Evolutionary conservation across 37 sponge, comb jelly and placozoan species (phyloP), one percentile per base, ranked within the genome.

Genomic region (Halisarca cf. caerulea): DNA sequence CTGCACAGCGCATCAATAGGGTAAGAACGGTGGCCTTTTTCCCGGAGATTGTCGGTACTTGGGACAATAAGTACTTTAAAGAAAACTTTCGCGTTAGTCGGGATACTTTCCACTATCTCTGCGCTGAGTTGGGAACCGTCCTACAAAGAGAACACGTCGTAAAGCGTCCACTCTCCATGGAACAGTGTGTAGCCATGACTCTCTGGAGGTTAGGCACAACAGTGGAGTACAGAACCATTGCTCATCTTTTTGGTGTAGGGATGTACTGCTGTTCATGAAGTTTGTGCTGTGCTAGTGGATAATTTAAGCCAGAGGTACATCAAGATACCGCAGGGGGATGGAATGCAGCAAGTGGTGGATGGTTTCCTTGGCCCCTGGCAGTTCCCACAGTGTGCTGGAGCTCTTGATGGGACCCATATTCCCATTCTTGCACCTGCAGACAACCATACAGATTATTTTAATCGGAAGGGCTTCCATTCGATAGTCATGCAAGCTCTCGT

Each of bases 321-420:
- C 2, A 21, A 32, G 4, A 30, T 80, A 37, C 81, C 87, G n/a
- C 21, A 17, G 40, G 81, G 71, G 2, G 79, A 61, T 3, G 0
- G n/a, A 27, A 20, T 86, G 42, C 60, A 32, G 40, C 70, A 79
- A 34, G 62, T 68, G 21, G 80, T 86, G 3, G 34, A 59, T 1
- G 79, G 58, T 14, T 85, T 85, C 66, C 41, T 77, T 30, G 58
- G 27, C 28, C 40, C 59, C 39, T 85, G 85, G 85, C n/a, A 79
- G 85, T 30, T 85, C 42, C 85, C 85, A 8, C 87, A 86, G 55
- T 51, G 32, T 8, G 80, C 69, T 32, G 87, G 87, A 14, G 87
- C 80, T 34, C 80, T 86, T 38, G 87, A 86, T 80, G 87, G 87
- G 8, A 62, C 79, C 44, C 87, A 86, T 36, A 62, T 86, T 41